A percentile compares a stretch with the other conserved stretches of the same genome.
These are phyloP conservation scores for Tigriopus californicus DNA, from an alignment of 2,888 invertebrate species.

Conservation along the genomic window DNA sequence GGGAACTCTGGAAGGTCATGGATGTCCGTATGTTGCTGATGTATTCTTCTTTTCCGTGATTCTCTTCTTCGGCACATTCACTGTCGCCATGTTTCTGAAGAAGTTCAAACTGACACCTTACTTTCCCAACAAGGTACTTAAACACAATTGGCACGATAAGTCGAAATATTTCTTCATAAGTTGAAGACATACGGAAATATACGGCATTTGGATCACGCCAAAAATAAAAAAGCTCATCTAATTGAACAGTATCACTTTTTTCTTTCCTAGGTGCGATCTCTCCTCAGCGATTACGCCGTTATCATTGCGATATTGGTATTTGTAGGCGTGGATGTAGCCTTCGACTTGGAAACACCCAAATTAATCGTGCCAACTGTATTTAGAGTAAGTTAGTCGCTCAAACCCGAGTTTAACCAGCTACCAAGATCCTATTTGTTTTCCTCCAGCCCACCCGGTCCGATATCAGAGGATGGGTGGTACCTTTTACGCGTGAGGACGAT, in stretches of 20 bases:
- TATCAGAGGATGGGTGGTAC: slow-evolving; percentile 10
- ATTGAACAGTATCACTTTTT: not conserved
- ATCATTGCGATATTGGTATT: slow-evolving; percentile 58
- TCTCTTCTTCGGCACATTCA: slow-evolving; percentile 75
- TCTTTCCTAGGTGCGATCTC: slow-evolving; percentile 56
- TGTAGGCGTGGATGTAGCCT: slow-evolving; percentile 6
- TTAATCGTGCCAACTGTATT: slow-evolving; percentile 13
- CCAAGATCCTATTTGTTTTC: too few species aligned
- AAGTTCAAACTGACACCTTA: slow-evolving; percentile 79
- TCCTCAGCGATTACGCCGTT: slow-evolving; percentile 87
- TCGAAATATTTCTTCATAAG: not conserved
- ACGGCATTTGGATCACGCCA: too few species aligned
- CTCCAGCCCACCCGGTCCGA: slow-evolving; percentile 14
- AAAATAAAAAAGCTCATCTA: not conserved
- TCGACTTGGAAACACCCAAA: slow-evolving; percentile 11
- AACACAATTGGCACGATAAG: not conserved
- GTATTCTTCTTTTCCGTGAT: slow-evolving; percentile 87
- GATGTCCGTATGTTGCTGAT: slow-evolving; percentile 39
- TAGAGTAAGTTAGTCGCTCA: slow-evolving; percentile 3
- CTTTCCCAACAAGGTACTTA: slow-evolving; percentile 64
- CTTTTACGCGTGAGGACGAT: slow-evolving; percentile 1
- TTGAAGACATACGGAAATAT: too few species aligned
- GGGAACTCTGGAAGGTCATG: slow-evolving; percentile 8
- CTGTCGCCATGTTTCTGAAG: slow-evolving; percentile 67
- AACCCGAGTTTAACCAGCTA: too few species aligned